Evolutionary conservation across 2,797 vertebrate genomes (phyloP).

Genomic region (Ptychobarbus kaznakovi): DNA sequence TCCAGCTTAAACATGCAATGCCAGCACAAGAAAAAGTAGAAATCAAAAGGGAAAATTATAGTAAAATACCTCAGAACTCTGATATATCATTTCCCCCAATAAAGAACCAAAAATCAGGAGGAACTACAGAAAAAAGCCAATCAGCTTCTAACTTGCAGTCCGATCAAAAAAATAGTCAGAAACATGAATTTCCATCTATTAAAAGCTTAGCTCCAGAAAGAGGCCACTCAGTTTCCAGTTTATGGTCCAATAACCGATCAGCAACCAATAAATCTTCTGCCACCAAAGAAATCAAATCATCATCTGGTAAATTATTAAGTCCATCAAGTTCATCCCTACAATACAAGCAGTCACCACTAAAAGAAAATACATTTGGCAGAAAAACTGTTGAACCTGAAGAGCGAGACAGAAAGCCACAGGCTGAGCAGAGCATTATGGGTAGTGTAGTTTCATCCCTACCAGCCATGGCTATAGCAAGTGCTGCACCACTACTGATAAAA

Average conservation of each 20-base stretch:
- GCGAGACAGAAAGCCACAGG: not conserved
- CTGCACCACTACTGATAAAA: constrained; percentile 34
- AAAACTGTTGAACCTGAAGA: constrained; percentile 15
- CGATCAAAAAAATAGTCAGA: constrained; percentile 28
- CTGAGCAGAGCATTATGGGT: constrained; percentile 32
- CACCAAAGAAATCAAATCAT: constrained; percentile 8
- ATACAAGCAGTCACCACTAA: not conserved
- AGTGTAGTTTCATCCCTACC: constrained; percentile 34
- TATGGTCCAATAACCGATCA: constrained; percentile 35
- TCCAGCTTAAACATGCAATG: not conserved
- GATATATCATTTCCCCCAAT: not conserved
- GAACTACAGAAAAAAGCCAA: constrained; percentile 13
- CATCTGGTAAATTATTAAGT: not conserved
- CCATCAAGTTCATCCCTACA: constrained; percentile 2
- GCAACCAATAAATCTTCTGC: not conserved
- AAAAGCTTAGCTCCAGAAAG: constrained; percentile 48
- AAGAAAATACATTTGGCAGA: not conserved
- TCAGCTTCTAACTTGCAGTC: constrained; percentile 43
- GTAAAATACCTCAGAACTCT: not conserved
- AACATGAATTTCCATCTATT: constrained; percentile 42
- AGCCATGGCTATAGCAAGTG: constrained; percentile 12
- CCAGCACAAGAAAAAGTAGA: not conserved
- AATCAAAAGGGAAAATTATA: not conserved
- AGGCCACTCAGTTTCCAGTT: constrained; percentile 18
- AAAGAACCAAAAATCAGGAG: constrained; percentile 10